Conservation (phyloP, 2,113 vertebrate genomes). For the Damaliscus lunatus region DNA sequence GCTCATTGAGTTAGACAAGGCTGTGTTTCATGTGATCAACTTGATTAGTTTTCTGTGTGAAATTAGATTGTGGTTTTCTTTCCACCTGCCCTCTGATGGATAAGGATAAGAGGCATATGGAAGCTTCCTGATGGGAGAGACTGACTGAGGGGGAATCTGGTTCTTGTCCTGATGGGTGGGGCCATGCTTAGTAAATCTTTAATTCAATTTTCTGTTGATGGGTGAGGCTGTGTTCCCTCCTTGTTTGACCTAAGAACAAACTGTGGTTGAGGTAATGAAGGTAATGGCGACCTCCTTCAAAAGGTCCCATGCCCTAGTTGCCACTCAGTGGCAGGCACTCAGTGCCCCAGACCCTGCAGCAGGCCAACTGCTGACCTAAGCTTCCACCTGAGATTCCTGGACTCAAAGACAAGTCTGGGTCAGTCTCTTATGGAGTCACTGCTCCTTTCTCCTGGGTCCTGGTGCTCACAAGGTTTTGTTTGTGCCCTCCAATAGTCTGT, state of each 20-base stretch:
- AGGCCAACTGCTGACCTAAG: not conserved
- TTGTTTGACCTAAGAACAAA: not conserved
- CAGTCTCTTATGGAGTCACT: not conserved
- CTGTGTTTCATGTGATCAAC: not conserved
- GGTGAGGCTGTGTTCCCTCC: not conserved
- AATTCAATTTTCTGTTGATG: not conserved
- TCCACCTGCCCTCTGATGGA: not conserved
- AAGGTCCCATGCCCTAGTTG: not conserved
- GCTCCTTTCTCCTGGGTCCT: not conserved
- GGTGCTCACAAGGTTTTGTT: not conserved
- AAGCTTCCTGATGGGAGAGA: not conserved
- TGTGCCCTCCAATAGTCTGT: not conserved
- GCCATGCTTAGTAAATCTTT: not conserved
- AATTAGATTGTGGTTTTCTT: not conserved
- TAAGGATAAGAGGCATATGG: not conserved
- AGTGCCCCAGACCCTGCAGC: not conserved
- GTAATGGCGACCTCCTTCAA: not conserved
- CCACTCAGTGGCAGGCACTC: not conserved
- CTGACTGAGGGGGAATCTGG: not conserved
- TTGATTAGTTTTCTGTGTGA: not conserved
- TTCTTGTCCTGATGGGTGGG: not conserved
- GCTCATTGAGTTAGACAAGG: not conserved
- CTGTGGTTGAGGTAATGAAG: not conserved
- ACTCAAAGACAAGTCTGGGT: not conserved
- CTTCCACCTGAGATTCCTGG: fast-evolving